Base-by-base conservation (phyloP, 1,140 invertebrate species). In the Ctenoplectra terminalis region DNA sequence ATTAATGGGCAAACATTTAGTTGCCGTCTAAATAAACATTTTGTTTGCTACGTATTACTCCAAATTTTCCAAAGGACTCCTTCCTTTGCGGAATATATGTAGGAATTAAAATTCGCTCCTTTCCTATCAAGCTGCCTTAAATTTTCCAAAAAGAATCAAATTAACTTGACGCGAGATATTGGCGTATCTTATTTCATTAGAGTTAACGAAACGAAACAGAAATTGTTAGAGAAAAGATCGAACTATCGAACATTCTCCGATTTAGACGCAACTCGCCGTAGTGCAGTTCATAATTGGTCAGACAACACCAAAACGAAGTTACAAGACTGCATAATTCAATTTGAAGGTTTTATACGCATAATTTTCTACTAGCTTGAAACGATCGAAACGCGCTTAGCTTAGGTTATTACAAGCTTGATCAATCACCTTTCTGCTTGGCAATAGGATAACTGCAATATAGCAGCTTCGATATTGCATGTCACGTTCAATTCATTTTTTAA, bases 231-330 rank as follows among this genome's bases (percentile, higher is more conserved):
- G 13, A 11, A 34, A n/a, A 31, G 8, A 13, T 20, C 7, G 1
- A 29, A 3, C 3, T 9, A 13, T 20, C 7, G 1, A 29, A 3
- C 3, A 46, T 3, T 34, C 1, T 37, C 31, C 17, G 20, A 37
- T 23, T 17, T 7, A 40, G 31, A 20, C 29, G 23, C 29, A 31
- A 15, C 20, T 52, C 43, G 34, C 46, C 52, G 67, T 79, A 61
- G 76, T 8, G 6, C n/a, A 52, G 34, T 11, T 31, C 17, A 48
- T 79, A 72, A 79, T 79, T 61, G 76, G 63, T 79, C 67, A 58
- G 54, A 37, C 67, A 9, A 17, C 23, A 40, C 11, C 20, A 9
- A 23, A 48, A 29, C 13, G 43, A 31, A 48, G 54, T 60, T 17
- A 31, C 31, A 26, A 3, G 46, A 40, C 48, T 20, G 34, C 7